phyloP scores from a whole-genome alignment of 2,113 vertebrate genomes.

The Suncus etruscus region DNA sequence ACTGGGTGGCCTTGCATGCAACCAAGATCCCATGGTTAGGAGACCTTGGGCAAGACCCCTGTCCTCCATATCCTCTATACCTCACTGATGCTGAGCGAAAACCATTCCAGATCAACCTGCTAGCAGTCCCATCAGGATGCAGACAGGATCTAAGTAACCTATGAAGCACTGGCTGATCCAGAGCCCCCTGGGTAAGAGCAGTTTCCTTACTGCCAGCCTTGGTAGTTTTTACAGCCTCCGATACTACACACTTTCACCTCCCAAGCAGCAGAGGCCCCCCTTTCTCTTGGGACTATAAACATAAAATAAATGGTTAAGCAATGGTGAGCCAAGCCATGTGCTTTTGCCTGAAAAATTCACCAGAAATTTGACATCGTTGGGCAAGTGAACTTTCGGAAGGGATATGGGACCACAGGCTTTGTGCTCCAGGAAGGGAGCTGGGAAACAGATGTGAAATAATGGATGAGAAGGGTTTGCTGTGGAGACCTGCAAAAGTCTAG shows the following conservation, averaged over 20 bases:
- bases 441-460: neutral
- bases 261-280: neutral
- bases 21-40: neutral
- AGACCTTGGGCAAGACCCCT: constrained; percentile 10
- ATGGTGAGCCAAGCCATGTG: neutral
- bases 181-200: neutral
- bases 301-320: neutral
- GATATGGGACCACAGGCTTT: neutral
- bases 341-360: neutral
- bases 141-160: neutral
- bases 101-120: neutral
- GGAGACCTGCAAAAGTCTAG: neutral
- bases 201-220: neutral
- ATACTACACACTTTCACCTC: neutral
- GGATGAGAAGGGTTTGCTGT: neutral
- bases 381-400: neutral
- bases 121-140: neutral
- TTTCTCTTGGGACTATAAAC: neutral
- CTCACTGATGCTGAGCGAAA: neutral
- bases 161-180: neutral
- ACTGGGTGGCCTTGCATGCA: neutral
- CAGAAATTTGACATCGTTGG: neutral
- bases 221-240: neutral
- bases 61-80: no score
- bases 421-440: neutral